Conservation (phyloP, 2,113 vertebrate species). For the Vombatus ursinus region DNA sequence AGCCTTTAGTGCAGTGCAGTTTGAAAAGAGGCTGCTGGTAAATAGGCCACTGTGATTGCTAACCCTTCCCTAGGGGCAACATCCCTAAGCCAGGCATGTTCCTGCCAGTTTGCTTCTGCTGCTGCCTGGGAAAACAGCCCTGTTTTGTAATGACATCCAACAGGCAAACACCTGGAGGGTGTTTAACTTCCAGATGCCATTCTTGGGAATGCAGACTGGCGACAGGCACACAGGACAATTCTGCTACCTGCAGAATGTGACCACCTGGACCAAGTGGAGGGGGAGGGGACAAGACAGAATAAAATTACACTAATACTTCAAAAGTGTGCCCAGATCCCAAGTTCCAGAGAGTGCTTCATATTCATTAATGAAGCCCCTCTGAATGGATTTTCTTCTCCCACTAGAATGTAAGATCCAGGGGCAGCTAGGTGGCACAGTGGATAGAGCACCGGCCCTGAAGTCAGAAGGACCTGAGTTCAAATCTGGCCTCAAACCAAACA, state of each 20-base stretch:
- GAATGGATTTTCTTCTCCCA: neutral
- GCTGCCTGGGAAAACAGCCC: constrained; percentile 2
- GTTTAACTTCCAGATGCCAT: neutral
- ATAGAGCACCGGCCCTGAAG: no score
- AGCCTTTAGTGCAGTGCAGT: neutral
- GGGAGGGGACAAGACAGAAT: neutral
- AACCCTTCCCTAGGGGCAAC: neutral
- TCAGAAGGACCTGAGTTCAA: no score
- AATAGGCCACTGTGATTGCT: neutral
- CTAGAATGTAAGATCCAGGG: neutral
- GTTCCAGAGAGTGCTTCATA: neutral
- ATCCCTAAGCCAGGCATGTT: neutral
- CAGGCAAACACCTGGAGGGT: neutral
- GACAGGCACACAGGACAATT: neutral
- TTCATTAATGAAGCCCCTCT: neutral
- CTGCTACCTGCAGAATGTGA: neutral
- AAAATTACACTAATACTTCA: neutral
- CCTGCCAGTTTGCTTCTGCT: neutral
- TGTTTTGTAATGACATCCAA: neutral
- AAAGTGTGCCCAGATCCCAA: neutral
- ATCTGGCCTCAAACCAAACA: no score
- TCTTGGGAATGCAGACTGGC: constrained; percentile 10
- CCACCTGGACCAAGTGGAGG: no score
- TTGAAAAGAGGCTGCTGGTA: neutral
- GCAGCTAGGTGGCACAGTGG: no score